Conservation (phyloP, 2,888 invertebrate genomes). For the Spialia ferax region DNA sequence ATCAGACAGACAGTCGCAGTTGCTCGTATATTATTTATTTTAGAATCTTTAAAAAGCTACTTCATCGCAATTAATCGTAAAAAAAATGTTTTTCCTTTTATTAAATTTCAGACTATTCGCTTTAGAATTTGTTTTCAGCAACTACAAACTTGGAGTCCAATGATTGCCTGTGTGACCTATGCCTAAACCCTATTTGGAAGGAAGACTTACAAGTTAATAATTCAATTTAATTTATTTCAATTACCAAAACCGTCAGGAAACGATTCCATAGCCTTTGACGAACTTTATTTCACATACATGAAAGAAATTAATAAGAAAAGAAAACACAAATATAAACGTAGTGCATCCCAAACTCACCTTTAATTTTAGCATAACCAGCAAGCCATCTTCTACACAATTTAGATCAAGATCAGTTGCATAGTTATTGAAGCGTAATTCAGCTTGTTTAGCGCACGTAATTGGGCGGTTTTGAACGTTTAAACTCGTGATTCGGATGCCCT, state of each 20-base stretch:
- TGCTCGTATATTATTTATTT: constrained; percentile 33
- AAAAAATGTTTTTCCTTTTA: neutral
- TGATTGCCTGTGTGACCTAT: too few species aligned
- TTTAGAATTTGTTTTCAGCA: too few species aligned
- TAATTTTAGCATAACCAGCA: neutral
- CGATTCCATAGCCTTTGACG: too few species aligned
- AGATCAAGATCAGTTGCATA: constrained; percentile 8
- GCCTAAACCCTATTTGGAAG: too few species aligned
- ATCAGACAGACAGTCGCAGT: constrained; percentile 54
- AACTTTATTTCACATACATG: too few species aligned
- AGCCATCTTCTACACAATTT: neutral
- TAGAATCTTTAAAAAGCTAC: neutral
- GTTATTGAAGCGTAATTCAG: constrained; percentile 12
- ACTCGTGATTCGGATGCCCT: constrained; percentile 25
- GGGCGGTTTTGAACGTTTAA: constrained; percentile 20
- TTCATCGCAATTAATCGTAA: too few species aligned
- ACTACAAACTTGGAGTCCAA: too few species aligned
- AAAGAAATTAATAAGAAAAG: too few species aligned
- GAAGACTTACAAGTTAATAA: too few species aligned
- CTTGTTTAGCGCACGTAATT: constrained; percentile 23
- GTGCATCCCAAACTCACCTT: neutral
- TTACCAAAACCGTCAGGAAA: too few species aligned
- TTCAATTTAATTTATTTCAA: too few species aligned
- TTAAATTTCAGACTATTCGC: too few species aligned
- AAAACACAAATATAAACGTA: neutral